Base-by-base conservation (phyloP, 2,888 invertebrate genomes). In the Pasiphila rectangulata region DNA sequence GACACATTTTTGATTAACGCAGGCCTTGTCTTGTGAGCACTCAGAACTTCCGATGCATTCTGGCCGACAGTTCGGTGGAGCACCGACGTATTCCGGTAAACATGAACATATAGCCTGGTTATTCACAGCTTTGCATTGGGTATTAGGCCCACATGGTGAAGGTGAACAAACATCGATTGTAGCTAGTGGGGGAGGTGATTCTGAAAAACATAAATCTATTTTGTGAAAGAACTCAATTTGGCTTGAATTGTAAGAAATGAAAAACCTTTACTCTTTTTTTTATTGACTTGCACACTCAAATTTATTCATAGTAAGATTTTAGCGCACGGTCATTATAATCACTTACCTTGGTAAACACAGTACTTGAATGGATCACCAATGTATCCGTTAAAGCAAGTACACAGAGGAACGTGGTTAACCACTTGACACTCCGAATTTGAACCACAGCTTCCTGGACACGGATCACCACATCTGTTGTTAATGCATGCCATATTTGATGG, bases 371-470 rank as follows among this genome's bases (percentile, higher is more conserved):
- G 94, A 89, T 95, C 94, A 30, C 95, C 95, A 7, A 92, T 91
- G 66, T 92, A 94, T 15, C 93, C 93, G 48, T 79, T 79, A 15
- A 90, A 68, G 69, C 95, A 95, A 21, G 91, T 92, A 67, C 95
- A 93, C 25, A 91, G 79, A 32, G 93, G 92, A 56, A 94, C 69
- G 75, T 94, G 93, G 59, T 93, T 93, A 5, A 93, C 90, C 13
- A 94, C 94, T 82, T 92, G 92, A 70, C 95, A 95, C 34, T 91
- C 87, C 7, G 94, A 93, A 71, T 94, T 94, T 53, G 90, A 88
- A 2, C 94, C 94, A 72, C 95, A 95, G 42, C 92, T 93, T 51
- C 94, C 94, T 13, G 94, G 93, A 62, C 95, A 95, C 15, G 95
- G 95, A 77, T 95, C 93, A 38, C 86, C 79, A 65, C 95, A 95